Evolutionary conservation across 2,113 vertebrate genomes (phyloP), one percentile per base, ranked within the genome.

Genomic region (Recurvirostra avosetta): DNA sequence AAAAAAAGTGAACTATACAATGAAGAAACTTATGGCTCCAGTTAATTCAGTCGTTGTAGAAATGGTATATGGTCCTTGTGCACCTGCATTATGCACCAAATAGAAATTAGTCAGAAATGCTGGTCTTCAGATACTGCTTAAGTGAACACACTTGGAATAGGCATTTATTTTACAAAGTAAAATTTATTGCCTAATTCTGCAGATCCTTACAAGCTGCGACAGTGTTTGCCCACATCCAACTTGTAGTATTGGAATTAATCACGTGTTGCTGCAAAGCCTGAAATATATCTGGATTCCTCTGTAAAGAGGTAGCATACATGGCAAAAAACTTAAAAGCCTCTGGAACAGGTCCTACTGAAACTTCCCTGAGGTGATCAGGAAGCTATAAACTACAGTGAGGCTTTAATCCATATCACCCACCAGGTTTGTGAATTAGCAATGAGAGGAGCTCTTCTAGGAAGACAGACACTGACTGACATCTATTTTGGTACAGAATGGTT

Each of bases 341-440:
- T 94, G 66, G 55, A 90, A 68, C 18, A 61, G 25, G 21, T 95
- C 80, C 86, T 94, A 47, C 43, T 87, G 91, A 95, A 96, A 92
- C 59, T 73, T 88, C 90, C 87, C 80, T 32, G 50, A 68, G 73
- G 82, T 86, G 73, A 95, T 86, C 86, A 91, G 82, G 87, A 95
- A 97, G 52, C 32, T 34, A 15, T 36, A 88, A 97, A 76, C 53
- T 77, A 40, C 61, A 66, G 29, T 2, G 18, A 86, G 72, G 36
- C 17, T 96, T 84, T 94, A 85, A 84, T 83, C 55, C 70, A 29
- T 66, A 58, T 93, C 52, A 70, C 41, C 36, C 88, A 63, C 40
- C 47, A 73, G 19, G n/a, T 40, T 76, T 1, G 3, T 15, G 68
- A 74, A 77, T 45, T 45, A 67, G 23, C 41, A 65, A 40, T 34